Evolutionary conservation across 2,888 invertebrate genomes (phyloP).

Genomic region (Penaeus monodon): DNA sequence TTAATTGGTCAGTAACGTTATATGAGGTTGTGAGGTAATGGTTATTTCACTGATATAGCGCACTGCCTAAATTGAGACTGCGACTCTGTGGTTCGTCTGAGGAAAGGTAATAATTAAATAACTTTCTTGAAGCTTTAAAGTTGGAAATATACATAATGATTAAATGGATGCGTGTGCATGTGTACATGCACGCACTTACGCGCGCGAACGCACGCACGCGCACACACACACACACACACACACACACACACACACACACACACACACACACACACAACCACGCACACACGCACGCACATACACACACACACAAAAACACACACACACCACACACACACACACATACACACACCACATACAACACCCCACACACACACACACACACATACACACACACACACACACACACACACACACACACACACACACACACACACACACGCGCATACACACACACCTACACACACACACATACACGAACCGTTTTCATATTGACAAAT

Average conservation of each 20-base stretch:
- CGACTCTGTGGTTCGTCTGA: too few relatives aligned
- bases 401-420: slow-evolving; percentile 29
- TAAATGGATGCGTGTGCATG: too few relatives aligned
- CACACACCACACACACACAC: slow-evolving; percentile 29
- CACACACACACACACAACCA: not conserved
- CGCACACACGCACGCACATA: not conserved
- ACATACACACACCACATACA: slow-evolving; percentile 24
- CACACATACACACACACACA: slow-evolving; percentile 26
- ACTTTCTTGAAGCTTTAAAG: too few relatives aligned
- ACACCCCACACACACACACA: slow-evolving; percentile 23
- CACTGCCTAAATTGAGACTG: too few relatives aligned
- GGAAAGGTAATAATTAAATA: too few relatives aligned
- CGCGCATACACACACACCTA: too few relatives aligned
- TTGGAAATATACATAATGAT: too few relatives aligned
- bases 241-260: slow-evolving; percentile 29
- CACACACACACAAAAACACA: not conserved
- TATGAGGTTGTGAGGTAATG: too few relatives aligned
- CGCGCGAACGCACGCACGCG: slow-evolving; percentile 7
- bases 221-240: slow-evolving; percentile 29
- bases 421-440: slow-evolving; percentile 25
- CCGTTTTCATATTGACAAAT: too few relatives aligned
- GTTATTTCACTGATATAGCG: too few relatives aligned
- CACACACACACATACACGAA: not conserved
- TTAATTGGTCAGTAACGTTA: too few relatives aligned
- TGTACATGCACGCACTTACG: too few relatives aligned